phyloP scores from a whole-genome alignment of 2,797 vertebrate species.

The Thalassophryne amazonica region DNA sequence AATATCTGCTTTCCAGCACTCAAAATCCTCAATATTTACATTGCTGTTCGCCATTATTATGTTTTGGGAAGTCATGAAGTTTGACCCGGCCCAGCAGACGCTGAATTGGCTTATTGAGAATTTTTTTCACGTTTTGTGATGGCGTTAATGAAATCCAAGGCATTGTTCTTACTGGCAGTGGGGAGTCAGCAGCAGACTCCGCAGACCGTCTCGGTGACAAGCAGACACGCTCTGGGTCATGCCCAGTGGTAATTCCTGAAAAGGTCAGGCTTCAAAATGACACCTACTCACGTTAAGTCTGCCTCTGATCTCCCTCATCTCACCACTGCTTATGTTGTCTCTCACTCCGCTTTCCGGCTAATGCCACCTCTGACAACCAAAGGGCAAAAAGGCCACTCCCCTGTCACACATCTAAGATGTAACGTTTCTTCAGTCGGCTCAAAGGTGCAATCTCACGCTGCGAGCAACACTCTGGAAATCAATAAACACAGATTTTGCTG shows the following conservation, averaged over 20 bases:
- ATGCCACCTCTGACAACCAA: conserved; percentile 41
- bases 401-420: conserved; percentile 38
- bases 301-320: conserved; percentile 14
- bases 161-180: conserved; percentile 43
- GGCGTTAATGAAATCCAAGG: conserved; percentile 34
- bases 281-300: conserved; percentile 40
- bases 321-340: conserved; percentile 44
- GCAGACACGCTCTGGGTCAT: conserved; percentile 36
- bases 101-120: too few relatives aligned
- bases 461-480: conserved; percentile 33
- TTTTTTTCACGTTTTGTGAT: conserved; percentile 16
- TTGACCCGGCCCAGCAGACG: too few relatives aligned
- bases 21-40: too few relatives aligned
- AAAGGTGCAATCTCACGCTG: not conserved
- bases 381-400: conserved; percentile 35
- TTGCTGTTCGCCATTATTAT: too few relatives aligned
- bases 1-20: too few relatives aligned
- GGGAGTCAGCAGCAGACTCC: conserved; percentile 3
- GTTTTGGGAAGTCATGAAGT: too few relatives aligned
- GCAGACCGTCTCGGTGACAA: conserved; percentile 33
- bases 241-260: conserved; percentile 48
- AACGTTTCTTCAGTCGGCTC: conserved; percentile 38
- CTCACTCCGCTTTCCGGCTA: conserved; percentile 42
- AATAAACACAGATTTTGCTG: conserved; percentile 41
- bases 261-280: conserved; percentile 62